These are phyloP conservation scores for Amia ocellicauda DNA, from an alignment of 2,113 vertebrate species.

Conservation along the genomic window DNA sequence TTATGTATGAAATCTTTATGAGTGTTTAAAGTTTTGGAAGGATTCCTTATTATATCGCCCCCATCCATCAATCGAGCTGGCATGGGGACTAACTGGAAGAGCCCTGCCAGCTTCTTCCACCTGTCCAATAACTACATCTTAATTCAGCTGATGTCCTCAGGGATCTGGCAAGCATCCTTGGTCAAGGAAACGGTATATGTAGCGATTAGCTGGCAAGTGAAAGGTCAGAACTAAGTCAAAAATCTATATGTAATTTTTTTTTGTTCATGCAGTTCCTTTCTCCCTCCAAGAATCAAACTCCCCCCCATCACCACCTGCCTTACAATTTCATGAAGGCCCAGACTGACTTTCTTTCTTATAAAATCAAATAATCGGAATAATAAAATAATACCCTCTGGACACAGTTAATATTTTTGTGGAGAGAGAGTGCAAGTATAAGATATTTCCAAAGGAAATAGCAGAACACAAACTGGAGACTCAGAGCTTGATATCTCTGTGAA, in stretches of 20 bases:
- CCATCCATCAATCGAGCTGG: neutral
- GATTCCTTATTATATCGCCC: neutral
- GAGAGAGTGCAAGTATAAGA: too few species aligned
- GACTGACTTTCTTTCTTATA: neutral
- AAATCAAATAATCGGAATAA: neutral
- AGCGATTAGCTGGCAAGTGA: neutral
- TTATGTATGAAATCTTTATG: neutral
- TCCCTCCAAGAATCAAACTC: too few species aligned
- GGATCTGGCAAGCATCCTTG: neutral
- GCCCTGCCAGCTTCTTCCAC: neutral
- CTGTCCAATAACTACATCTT: neutral
- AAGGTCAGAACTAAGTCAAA: conserved; percentile 1
- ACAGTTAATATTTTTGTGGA: too few species aligned
- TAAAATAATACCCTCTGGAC: too few species aligned
- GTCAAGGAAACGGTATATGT: neutral
- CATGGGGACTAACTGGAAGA: neutral
- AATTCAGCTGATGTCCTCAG: neutral
- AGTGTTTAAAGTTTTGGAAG: neutral
- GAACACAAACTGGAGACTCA: too few species aligned
- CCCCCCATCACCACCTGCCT: too few species aligned
- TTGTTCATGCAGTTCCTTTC: neutral
- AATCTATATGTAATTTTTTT: conserved; percentile 1
- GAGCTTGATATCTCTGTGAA: neutral
- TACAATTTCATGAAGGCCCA: neutral
- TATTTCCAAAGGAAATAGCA: too few species aligned